Percentiles rank a stretch among this genome's conserved stretches.
phyloP scores from a whole-genome alignment of 35 echinoderm and acorn worm species.

The Lytechinus pictus region DNA sequence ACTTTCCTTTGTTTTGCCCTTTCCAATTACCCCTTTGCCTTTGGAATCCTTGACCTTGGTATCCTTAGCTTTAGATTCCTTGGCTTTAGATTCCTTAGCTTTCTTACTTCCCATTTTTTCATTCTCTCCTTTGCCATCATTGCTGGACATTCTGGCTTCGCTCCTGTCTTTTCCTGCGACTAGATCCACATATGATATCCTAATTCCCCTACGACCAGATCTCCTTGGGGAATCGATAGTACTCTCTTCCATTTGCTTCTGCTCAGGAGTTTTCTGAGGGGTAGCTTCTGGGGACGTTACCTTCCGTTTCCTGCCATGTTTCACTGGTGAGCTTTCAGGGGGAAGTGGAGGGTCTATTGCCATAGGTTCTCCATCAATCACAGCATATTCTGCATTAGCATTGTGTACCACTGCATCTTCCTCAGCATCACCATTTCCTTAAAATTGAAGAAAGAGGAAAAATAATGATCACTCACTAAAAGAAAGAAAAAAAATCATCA shows the following conservation, averaged over 20 bases:
- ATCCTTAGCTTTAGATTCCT: neutral
- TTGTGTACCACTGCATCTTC: neutral
- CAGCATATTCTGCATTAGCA: neutral
- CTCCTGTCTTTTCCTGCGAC: neutral
- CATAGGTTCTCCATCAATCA: neutral
- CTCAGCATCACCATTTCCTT: neutral
- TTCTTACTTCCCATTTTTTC: neutral
- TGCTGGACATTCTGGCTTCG: neutral
- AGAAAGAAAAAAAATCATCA: no score
- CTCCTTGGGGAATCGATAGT: neutral
- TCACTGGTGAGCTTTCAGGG: neutral
- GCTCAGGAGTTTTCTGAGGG: neutral
- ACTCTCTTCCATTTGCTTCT: neutral
- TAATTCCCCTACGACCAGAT: constrained; percentile 26
- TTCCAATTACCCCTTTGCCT: neutral
- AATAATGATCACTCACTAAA: neutral
- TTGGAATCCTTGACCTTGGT: neutral
- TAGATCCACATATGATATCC: constrained; percentile 38
- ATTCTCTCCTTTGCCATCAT: neutral
- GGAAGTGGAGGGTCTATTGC: neutral
- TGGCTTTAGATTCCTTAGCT: neutral
- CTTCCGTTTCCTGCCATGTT: constrained; percentile 22
- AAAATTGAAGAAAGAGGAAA: neutral
- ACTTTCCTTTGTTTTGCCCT: neutral
- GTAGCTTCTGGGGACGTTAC: neutral